Conservation (phyloP, 2,797 vertebrate genomes). For the Borostomias antarcticus region DNA sequence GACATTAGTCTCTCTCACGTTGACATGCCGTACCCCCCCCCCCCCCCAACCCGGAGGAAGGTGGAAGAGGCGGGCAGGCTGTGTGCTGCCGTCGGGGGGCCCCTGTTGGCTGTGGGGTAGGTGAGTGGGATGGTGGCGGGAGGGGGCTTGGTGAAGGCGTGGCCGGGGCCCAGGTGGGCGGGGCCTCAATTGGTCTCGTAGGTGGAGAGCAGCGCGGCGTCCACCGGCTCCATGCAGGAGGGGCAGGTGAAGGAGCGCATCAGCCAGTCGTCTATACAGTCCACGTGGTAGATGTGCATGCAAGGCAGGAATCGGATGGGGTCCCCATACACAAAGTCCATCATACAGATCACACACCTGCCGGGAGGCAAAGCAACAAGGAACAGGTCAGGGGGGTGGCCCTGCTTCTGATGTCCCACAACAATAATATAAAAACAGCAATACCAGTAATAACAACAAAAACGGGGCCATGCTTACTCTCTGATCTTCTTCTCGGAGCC, state of each 20-base stretch:
- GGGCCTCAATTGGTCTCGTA: slow-evolving; percentile 92
- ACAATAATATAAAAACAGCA: neutral
- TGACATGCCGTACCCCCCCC: neutral
- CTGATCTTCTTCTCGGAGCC: slow-evolving; percentile 84
- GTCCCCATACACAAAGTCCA: slow-evolving; percentile 97
- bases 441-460: neutral
- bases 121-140: slow-evolving; percentile 15
- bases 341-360: slow-evolving; percentile 98
- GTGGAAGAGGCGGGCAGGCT: slow-evolving; percentile 16
- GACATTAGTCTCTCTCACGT: neutral
- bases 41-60: neutral
- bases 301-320: slow-evolving; percentile 96
- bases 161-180: slow-evolving; percentile 20
- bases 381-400: neutral
- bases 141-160: slow-evolving; percentile 16
- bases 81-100: neutral
- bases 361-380: slow-evolving; percentile 11
- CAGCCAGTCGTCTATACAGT: slow-evolving; percentile 99
- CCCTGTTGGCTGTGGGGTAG: neutral
- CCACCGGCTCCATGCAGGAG: slow-evolving; percentile 98
- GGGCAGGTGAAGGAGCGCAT: slow-evolving; percentile 97
- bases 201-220: slow-evolving; percentile 92
- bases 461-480: slow-evolving; percentile 72
- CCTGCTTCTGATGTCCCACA: too few relatives aligned
- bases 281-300: slow-evolving; percentile 98